Conservation (phyloP, 2,888 invertebrate genomes). For the Phlogophora meticulosa region DNA sequence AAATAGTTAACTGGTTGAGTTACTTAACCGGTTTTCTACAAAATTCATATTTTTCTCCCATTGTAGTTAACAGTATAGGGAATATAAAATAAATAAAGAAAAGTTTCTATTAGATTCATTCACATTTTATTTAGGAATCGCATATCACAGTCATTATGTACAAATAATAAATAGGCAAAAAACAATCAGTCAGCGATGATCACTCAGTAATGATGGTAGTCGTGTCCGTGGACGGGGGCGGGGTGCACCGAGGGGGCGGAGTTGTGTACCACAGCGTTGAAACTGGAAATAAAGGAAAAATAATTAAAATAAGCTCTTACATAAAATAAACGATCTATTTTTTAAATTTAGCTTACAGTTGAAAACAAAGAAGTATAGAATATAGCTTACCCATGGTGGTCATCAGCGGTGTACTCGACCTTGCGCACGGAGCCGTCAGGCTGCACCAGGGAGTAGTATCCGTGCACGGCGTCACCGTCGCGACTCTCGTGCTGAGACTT, state of each 20-base stretch:
- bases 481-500: slow-evolving; percentile 89
- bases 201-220: slow-evolving; percentile 74
- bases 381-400: slow-evolving; percentile 61
- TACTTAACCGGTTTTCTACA: background rate
- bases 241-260: slow-evolving; percentile 81
- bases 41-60: background rate
- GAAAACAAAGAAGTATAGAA: background rate
- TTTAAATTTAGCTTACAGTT: background rate
- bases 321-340: background rate
- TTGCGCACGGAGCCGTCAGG: slow-evolving; percentile 84
- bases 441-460: slow-evolving; percentile 91
- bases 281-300: slow-evolving; percentile 74
- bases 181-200: slow-evolving; percentile 30
- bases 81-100: background rate
- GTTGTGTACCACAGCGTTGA: slow-evolving; percentile 88
- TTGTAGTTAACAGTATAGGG: background rate
- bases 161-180: slow-evolving; percentile 50
- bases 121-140: slow-evolving; percentile 34
- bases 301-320: background rate
- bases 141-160: slow-evolving; percentile 38
- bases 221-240: slow-evolving; percentile 74
- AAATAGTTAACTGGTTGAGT: no score
- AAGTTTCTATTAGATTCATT: background rate
- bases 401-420: slow-evolving; percentile 85
- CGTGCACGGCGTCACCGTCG: slow-evolving; percentile 91